Percentiles rank a stretch among this genome's conserved stretches.
These are phyloP conservation scores for Glaucomys volans DNA, from an alignment of 2,113 vertebrate species.

Conservation along the genomic window DNA sequence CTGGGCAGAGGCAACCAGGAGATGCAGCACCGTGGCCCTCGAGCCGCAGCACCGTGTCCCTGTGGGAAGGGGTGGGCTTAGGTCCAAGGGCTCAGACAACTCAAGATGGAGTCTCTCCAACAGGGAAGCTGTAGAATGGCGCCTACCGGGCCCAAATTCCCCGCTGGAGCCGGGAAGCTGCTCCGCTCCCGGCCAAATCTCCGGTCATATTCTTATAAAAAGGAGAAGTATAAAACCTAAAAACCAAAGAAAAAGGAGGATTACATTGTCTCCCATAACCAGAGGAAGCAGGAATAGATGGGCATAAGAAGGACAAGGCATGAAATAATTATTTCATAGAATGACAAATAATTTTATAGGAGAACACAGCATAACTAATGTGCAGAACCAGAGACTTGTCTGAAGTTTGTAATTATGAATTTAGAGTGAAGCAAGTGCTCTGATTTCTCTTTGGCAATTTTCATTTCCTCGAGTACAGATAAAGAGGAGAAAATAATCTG, in stretches of 20 bases:
- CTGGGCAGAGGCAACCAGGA: too few relatives aligned
- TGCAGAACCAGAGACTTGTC: neutral
- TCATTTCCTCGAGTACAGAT: neutral
- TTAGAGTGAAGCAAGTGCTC: neutral
- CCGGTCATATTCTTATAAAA: neutral
- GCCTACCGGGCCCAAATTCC: too few relatives aligned
- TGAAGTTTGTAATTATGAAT: conserved; percentile 31
- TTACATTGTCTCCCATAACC: neutral
- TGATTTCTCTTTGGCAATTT: conserved; percentile 26
- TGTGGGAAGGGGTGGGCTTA: too few relatives aligned
- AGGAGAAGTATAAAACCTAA: neutral
- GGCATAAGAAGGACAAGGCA: neutral
- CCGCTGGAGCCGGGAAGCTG: too few relatives aligned
- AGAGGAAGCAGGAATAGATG: neutral
- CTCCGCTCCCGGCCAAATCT: too few relatives aligned
- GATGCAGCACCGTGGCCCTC: too few relatives aligned
- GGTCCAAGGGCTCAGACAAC: too few relatives aligned
- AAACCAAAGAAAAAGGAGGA: neutral
- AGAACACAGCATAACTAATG: conserved; percentile 56
- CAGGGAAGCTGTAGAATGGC: too few relatives aligned
- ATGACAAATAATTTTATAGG: conserved; percentile 42
- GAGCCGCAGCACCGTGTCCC: too few relatives aligned
- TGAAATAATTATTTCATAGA: conserved; percentile 56
- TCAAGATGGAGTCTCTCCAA: too few relatives aligned
- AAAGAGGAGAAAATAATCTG: neutral